Conservation (phyloP, 1,140 invertebrate species). For the Megalonaias nervosa region DNA sequence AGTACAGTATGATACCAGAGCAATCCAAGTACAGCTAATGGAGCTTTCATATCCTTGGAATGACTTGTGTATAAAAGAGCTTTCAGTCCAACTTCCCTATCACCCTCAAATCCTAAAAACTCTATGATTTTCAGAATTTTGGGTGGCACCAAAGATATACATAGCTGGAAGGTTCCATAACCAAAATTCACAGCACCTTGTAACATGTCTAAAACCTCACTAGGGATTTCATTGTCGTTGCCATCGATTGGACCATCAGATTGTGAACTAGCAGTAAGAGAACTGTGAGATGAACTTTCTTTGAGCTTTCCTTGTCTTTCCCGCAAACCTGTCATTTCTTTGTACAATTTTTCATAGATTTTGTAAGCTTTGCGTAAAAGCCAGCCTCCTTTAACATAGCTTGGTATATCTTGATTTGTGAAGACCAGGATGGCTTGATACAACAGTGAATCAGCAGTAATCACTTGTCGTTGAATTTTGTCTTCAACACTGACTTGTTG, state of each 20-base stretch:
- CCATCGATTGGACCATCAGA: conserved; percentile 45
- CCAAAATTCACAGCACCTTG: conserved; percentile 82
- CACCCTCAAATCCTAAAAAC: conserved; percentile 82
- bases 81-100: conserved; percentile 76
- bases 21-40: conserved; percentile 80
- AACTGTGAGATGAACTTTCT: conserved; percentile 40
- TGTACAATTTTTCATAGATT: conserved; percentile 80
- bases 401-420: conserved; percentile 79
- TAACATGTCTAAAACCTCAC: conserved; percentile 74
- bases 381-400: conserved; percentile 83
- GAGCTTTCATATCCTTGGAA: conserved; percentile 81
- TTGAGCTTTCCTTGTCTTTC: conserved; percentile 52
- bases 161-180: conserved; percentile 82
- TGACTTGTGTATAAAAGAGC: conserved; percentile 79
- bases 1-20: conserved; percentile 85
- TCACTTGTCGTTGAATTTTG: conserved; percentile 78
- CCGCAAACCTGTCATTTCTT: conserved; percentile 76
- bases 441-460: conserved; percentile 80
- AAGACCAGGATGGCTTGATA: conserved; percentile 79
- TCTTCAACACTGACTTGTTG: conserved; percentile 66
- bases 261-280: conserved; percentile 25
- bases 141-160: conserved; percentile 80
- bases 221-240: conserved; percentile 58
- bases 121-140: conserved; percentile 79
- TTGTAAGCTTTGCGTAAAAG: conserved; percentile 82